Percentiles rank a stretch among this genome's conserved stretches.
These are phyloP conservation scores for Lissocephala sabroskyi DNA, from an alignment of 2,888 invertebrate genomes.

Conservation along the genomic window DNA sequence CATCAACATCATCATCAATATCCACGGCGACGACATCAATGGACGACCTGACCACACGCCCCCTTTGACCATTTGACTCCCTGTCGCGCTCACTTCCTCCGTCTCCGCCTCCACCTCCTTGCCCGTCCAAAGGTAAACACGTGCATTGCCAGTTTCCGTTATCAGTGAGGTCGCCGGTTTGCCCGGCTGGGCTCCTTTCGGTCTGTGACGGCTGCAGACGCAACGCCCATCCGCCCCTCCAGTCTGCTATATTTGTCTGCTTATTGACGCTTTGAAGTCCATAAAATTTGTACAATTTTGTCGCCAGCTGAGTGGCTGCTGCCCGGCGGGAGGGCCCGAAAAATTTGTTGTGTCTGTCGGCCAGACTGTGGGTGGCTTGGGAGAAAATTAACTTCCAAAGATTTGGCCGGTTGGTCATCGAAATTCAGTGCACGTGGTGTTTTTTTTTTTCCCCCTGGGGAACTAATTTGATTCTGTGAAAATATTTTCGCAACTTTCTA, in stretches of 20 bases:
- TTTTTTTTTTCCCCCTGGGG: too few species aligned
- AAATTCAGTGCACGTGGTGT: too few species aligned
- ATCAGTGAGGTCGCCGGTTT: constrained; percentile 57
- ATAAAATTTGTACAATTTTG: constrained; percentile 55
- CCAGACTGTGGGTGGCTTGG: constrained; percentile 26
- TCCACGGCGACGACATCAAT: too few species aligned
- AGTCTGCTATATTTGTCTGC: constrained; percentile 47
- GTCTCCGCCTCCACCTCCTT: neutral
- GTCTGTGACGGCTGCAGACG: neutral
- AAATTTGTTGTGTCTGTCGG: constrained; percentile 18
- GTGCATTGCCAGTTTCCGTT: constrained; percentile 59
- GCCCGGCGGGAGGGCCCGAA: too few species aligned
- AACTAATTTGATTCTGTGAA: too few species aligned
- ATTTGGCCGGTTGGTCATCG: too few species aligned
- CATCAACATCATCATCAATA: neutral
- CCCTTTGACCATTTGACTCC: too few species aligned
- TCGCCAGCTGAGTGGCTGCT: constrained; percentile 38
- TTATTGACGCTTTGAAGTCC: constrained; percentile 57
- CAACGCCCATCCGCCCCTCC: constrained; percentile 8
- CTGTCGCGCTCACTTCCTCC: too few species aligned
- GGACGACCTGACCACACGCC: too few species aligned
- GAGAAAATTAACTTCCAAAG: constrained; percentile 56
- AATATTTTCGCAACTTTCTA: too few species aligned
- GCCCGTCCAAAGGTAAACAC: constrained; percentile 51
- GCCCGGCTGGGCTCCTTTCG: too few species aligned